Conservation (phyloP, 1,140 invertebrate species). For the Zaprionus taronus region DNA sequence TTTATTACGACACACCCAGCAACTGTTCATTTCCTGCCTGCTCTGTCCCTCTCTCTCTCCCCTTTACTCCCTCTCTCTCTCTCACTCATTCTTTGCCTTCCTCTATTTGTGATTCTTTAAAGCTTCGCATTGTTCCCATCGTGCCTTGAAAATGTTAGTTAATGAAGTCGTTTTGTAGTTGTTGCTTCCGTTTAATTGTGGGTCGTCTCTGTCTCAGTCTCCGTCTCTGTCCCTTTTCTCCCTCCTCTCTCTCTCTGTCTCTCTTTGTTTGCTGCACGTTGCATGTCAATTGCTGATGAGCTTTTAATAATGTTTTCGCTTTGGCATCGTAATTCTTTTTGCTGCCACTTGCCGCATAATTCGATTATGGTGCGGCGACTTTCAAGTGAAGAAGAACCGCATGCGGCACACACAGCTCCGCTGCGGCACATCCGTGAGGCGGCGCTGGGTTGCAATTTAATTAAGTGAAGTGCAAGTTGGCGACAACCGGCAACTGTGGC, state of each 20-base stretch:
- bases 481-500: constrained; percentile 10
- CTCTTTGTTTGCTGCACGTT: constrained; percentile 19
- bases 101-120: constrained; percentile 14
- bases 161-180: constrained; percentile 76
- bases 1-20: constrained; percentile 2
- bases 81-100: background rate
- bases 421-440: constrained; percentile 63
- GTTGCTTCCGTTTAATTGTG: constrained; percentile 79
- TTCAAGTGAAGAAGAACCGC: constrained; percentile 53
- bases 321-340: constrained; percentile 76
- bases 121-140: constrained; percentile 31
- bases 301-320: constrained; percentile 78
- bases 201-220: constrained; percentile 34
- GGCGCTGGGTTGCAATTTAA: constrained; percentile 77
- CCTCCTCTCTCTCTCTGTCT: constrained; percentile 6
- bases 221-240: constrained; percentile 31
- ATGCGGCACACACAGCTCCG: constrained; percentile 7
- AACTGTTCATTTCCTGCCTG: background rate
- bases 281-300: constrained; percentile 80
- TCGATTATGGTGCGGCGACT: constrained; percentile 77
- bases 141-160: constrained; percentile 59
- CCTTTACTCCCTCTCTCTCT: background rate
- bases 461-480: constrained; percentile 75
- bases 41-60: background rate
- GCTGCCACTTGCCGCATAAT: constrained; percentile 74